phyloP scores from a whole-genome alignment of 2,888 invertebrate species.

The Drosophila paramelanica region DNA sequence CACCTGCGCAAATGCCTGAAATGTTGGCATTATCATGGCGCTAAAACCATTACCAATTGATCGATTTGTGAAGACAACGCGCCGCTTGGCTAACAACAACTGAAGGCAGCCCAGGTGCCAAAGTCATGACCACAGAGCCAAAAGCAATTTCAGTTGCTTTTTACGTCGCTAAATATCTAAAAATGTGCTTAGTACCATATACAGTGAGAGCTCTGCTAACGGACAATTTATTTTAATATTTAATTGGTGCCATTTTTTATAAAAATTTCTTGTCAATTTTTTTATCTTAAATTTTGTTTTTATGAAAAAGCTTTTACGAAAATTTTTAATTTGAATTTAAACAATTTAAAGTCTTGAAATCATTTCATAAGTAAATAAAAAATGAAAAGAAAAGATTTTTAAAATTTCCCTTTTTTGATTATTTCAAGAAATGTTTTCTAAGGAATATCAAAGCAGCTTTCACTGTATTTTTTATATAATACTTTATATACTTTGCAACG shows the following conservation, averaged over 20 bases:
- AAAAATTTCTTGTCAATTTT: no score
- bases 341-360: no score
- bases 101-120: slow-evolving; percentile 60
- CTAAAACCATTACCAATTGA: slow-evolving; percentile 30
- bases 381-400: no score
- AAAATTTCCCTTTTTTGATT: no score
- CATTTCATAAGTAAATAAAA: no score
- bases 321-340: no score
- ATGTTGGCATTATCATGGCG: slow-evolving; percentile 77
- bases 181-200: slow-evolving; percentile 34
- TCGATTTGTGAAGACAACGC: slow-evolving; percentile 34
- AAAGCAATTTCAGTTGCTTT: slow-evolving; percentile 24
- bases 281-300: no score
- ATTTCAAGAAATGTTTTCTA: background rate
- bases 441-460: background rate
- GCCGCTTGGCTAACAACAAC: slow-evolving; percentile 39
- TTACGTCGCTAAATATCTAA: slow-evolving; percentile 16
- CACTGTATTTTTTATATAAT: slow-evolving; percentile 3
- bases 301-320: no score
- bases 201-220: background rate
- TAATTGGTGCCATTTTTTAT: no score
- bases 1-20: slow-evolving; percentile 70
- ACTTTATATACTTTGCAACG: slow-evolving; percentile 32
- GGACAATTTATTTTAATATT: background rate
- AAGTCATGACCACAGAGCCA: slow-evolving; percentile 69